A percentile compares a stretch with the other conserved stretches of the same genome.
These are phyloP conservation scores for Cetonia aurata DNA, from an alignment of 2,888 invertebrate species.

Conservation along the genomic window DNA sequence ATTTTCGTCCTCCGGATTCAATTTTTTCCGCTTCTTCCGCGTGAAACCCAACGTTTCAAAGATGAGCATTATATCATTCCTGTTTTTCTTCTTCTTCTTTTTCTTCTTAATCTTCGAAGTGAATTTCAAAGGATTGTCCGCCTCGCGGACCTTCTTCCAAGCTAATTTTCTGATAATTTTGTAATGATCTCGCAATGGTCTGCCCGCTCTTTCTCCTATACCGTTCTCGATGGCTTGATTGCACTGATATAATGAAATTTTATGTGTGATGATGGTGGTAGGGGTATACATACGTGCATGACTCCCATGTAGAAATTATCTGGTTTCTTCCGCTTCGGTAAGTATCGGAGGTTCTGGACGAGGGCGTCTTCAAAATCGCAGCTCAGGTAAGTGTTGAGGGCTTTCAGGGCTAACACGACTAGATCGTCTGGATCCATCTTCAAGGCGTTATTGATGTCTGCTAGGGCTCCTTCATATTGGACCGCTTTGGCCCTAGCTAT, in stretches of 20 bases:
- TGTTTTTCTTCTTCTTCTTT: slow-evolving; percentile 54
- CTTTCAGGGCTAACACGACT: slow-evolving; percentile 59
- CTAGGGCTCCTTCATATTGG: slow-evolving; percentile 69
- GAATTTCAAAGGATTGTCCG: slow-evolving; percentile 56
- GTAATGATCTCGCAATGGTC: slow-evolving; percentile 63
- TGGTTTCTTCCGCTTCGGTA: slow-evolving; percentile 61
- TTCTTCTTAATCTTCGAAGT: slow-evolving; percentile 54
- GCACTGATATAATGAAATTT: slow-evolving; percentile 55
- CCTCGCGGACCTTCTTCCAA: slow-evolving; percentile 60
- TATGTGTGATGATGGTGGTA: too few species aligned
- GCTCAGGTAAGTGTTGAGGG: slow-evolving; percentile 60
- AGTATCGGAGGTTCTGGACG: slow-evolving; percentile 58
- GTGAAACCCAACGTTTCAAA: slow-evolving; percentile 53
- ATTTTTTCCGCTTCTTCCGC: slow-evolving; percentile 44
- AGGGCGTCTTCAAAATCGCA: slow-evolving; percentile 65
- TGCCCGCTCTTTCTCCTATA: slow-evolving; percentile 62
- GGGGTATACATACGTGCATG: slow-evolving; percentile 58
- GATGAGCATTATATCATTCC: slow-evolving; percentile 42
- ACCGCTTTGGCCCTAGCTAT: slow-evolving; percentile 70
- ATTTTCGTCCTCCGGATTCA: slow-evolving; percentile 28
- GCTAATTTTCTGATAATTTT: slow-evolving; percentile 63
- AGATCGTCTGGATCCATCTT: slow-evolving; percentile 59
- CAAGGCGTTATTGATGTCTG: slow-evolving; percentile 68
- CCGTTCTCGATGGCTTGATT: slow-evolving; percentile 64
- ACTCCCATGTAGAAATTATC: slow-evolving; percentile 64